Conservation (phyloP, 2,888 invertebrate genomes). For the Corythucha ciliata region DNA sequence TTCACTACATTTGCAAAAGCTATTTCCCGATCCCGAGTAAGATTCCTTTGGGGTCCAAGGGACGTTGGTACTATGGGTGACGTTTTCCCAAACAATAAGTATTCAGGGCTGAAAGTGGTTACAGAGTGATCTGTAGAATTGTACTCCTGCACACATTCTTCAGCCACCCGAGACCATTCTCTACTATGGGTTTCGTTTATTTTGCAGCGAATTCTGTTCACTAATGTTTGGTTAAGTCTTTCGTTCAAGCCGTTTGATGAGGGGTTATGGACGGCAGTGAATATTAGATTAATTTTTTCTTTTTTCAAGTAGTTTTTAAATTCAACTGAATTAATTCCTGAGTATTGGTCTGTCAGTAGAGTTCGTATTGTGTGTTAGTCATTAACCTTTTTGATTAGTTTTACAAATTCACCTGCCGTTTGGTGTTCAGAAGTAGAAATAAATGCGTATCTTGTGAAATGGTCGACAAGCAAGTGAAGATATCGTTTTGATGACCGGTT, state of each 20-base stretch:
- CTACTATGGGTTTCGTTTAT: slow-evolving; percentile 29
- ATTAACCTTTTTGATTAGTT: slow-evolving; percentile 21
- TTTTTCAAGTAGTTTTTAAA: slow-evolving; percentile 34
- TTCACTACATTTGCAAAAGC: slow-evolving; percentile 23
- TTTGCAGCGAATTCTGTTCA: slow-evolving; percentile 32
- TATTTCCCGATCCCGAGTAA: slow-evolving; percentile 22
- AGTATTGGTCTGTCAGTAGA: slow-evolving; percentile 35
- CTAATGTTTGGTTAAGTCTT: slow-evolving; percentile 32
- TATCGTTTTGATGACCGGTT: slow-evolving; percentile 36
- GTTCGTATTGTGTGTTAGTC: slow-evolving; percentile 21
- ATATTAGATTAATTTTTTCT: slow-evolving; percentile 30
- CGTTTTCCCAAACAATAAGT: slow-evolving; percentile 33
- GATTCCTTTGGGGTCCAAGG: slow-evolving; percentile 3
- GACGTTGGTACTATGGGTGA: slow-evolving; percentile 23
- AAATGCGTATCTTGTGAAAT: slow-evolving; percentile 35
- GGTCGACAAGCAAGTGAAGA: slow-evolving; percentile 35
- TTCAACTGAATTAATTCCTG: slow-evolving; percentile 35
- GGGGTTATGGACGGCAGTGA: slow-evolving; percentile 31
- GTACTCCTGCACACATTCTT: slow-evolving; percentile 30
- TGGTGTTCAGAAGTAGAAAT: slow-evolving; percentile 36
- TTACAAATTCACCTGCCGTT: slow-evolving; percentile 35
- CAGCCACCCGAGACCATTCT: slow-evolving; percentile 31
- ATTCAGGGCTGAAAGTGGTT: slow-evolving; percentile 32
- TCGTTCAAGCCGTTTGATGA: slow-evolving; percentile 33
- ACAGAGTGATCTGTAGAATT: slow-evolving; percentile 31